Conservation (phyloP, 2,888 invertebrate genomes). For the Torymus tubicola region DNA sequence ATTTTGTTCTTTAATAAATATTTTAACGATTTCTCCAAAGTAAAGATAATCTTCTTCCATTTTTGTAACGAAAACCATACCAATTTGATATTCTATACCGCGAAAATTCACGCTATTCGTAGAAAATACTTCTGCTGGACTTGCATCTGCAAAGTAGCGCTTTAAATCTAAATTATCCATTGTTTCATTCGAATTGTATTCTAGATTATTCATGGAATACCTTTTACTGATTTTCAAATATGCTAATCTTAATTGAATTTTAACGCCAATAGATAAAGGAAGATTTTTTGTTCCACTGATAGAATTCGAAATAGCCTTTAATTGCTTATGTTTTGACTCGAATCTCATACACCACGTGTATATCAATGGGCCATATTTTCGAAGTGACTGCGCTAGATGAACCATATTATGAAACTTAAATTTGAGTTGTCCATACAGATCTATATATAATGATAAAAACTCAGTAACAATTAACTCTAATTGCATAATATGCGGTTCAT, state of each 20-base stretch:
- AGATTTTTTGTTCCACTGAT: constrained; percentile 33
- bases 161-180: no score
- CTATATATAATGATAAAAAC: constrained; percentile 47
- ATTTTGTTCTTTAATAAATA: no score
- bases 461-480: constrained; percentile 42
- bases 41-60: no score
- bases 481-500: constrained; percentile 33
- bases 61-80: no score
- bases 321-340: constrained; percentile 56
- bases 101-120: no score
- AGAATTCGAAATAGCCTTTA: constrained; percentile 32
- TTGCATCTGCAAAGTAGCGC: no score
- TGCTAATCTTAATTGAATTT: constrained; percentile 39
- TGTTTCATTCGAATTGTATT: no score
- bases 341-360: constrained; percentile 60
- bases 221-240: constrained; percentile 29
- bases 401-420: constrained; percentile 60
- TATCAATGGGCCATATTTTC: constrained; percentile 53
- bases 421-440: constrained; percentile 51
- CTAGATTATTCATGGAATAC: no score
- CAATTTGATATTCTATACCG: no score
- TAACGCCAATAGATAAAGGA: constrained; percentile 34
- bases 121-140: no score
- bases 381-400: constrained; percentile 53
- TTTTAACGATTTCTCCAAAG: no score